Evolutionary conservation across 2,888 invertebrate genomes (phyloP).

Genomic region (Euzophera pinguis): DNA sequence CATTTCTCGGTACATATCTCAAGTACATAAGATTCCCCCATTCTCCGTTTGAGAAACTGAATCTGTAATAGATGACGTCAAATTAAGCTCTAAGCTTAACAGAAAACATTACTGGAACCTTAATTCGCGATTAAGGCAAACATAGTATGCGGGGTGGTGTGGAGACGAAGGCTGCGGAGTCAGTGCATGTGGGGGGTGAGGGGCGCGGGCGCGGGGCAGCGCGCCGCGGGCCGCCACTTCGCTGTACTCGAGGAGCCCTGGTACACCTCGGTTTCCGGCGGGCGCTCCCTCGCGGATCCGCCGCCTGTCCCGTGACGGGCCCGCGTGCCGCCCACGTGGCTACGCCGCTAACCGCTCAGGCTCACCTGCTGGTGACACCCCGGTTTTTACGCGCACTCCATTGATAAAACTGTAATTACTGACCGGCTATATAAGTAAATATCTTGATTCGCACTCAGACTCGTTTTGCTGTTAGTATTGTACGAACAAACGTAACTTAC

Average conservation of each 20-base stretch:
- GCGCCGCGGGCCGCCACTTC: constrained; percentile 75
- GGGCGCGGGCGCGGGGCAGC: constrained; percentile 50
- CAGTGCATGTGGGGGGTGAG: constrained; percentile 64
- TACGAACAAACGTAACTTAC: neutral
- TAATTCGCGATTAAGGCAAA: constrained; percentile 79
- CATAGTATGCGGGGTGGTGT: constrained; percentile 76
- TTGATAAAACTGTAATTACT: constrained; percentile 64
- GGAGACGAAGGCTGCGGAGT: constrained; percentile 71
- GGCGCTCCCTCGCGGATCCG: constrained; percentile 72
- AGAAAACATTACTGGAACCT: constrained; percentile 75
- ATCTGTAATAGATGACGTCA: constrained; percentile 67
- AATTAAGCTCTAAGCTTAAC: constrained; percentile 71
- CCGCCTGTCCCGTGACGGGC: constrained; percentile 48
- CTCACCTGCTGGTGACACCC: constrained; percentile 50
- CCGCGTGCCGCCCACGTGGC: constrained; percentile 72
- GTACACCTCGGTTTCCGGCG: constrained; percentile 78
- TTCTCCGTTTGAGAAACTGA: constrained; percentile 41
- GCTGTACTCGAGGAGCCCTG: constrained; percentile 77
- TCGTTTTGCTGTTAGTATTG: constrained; percentile 16
- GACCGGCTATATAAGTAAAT: constrained; percentile 43
- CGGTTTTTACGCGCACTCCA: constrained; percentile 53
- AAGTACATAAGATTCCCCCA: constrained; percentile 29
- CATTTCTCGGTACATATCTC: no score
- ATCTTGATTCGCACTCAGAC: constrained; percentile 32
- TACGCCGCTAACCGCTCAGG: constrained; percentile 23